Conservation (phyloP, 2,888 invertebrate species). For the Noctuana brunneofusca region DNA sequence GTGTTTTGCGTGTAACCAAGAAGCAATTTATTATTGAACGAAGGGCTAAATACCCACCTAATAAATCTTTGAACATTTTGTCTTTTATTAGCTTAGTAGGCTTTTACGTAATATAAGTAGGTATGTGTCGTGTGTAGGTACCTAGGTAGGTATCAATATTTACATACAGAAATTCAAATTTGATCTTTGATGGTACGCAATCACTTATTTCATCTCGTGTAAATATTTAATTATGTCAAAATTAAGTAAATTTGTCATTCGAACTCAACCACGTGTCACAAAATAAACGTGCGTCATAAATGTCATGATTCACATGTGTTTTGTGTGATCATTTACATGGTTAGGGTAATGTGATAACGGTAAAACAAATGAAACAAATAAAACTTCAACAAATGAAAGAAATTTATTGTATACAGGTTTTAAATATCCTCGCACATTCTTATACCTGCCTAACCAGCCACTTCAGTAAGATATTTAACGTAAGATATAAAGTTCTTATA, state of each 20-base stretch:
- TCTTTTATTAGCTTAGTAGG: no score
- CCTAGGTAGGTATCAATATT: no score
- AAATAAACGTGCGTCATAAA: background rate
- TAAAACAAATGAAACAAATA: conserved; percentile 64
- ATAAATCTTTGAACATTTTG: no score
- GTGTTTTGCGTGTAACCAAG: background rate
- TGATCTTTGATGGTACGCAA: background rate
- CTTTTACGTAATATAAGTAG: no score
- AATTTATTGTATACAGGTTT: conserved; percentile 84
- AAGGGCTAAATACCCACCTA: no score
- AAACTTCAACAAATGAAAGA: conserved; percentile 81
- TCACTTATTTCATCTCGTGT: no score
- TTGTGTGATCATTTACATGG: background rate
- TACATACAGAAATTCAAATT: background rate
- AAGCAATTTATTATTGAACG: no score
- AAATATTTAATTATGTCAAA: no score
- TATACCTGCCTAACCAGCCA: conserved; percentile 79
- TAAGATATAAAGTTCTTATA: conserved; percentile 79
- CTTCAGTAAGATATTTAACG: conserved; percentile 75
- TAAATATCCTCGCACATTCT: conserved; percentile 79
- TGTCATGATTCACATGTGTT: background rate
- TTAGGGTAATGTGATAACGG: background rate
- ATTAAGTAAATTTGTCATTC: no score
- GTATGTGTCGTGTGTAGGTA: no score
- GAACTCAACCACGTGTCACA: no score